Evolutionary conservation across 2,113 vertebrate genomes (phyloP), one percentile per base, ranked within the genome.

Genomic region (Scomber colias): DNA sequence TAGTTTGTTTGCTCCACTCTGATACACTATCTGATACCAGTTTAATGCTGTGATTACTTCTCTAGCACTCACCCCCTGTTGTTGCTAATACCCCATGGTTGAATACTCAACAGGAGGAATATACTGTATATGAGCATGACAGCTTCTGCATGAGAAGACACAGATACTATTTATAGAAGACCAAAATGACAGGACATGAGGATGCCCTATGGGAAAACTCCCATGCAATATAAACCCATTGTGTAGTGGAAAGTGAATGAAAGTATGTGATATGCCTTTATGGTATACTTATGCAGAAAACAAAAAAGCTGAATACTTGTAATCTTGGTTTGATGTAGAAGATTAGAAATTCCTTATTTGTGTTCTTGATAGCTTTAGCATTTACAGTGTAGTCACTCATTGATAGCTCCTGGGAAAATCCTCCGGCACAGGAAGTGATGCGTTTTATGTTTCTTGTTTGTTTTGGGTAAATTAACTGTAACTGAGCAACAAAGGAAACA

Each of bases 111-210:
- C 68, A 62, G 27, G 14, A 50, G 30, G 54, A 35, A 50, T 10
- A 14, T 10, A 10, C 11, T 69, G 48, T 21, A 45, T 30, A 19
- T 55, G 44, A 70, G 60, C 50, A 12, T 85, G 16, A 61, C 21
- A 19, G 59, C 30, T 21, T 62, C 31, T 54, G 46, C 61, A 60
- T 77, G 80, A 55, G 70, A 86, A 78, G 77, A 79, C 66, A 40
- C 17, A 1, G 15, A 1, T 19, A 3, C 83, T 84, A 83, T 78
- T 89, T 83, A 86, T 81, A 89, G 74, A 49, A 12, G 0, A 49
- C 21, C 16, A n/a, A 86, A 87, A 81, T 71, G 83, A 88, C 76
- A 83, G 72, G 73, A 83, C 83, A 51, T 61, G 65, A 71, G 10
- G n/a, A 56, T 70, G 46, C 48, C 74, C 64, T 59, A 5, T 59